A percentile compares a stretch with the other conserved stretches of the same genome.
Conservation (phyloP, 2,797 vertebrate genomes). For the Bucorvus abyssinicus region DNA sequence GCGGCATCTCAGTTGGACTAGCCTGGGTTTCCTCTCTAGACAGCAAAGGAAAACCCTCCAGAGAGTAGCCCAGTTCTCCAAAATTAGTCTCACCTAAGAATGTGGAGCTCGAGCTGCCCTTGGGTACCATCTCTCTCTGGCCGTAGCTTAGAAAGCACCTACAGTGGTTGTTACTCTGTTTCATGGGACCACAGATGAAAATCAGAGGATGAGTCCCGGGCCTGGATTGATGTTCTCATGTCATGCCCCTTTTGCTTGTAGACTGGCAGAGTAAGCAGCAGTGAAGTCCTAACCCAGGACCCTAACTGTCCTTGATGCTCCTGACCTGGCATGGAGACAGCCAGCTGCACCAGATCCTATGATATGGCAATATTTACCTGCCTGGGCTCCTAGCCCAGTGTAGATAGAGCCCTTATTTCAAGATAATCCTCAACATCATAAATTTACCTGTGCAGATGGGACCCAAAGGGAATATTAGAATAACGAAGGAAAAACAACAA, state of each 20-base stretch:
- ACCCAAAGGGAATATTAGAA: conserved; percentile 49
- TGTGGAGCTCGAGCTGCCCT: not conserved
- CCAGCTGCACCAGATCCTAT: not conserved
- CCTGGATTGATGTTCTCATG: not conserved
- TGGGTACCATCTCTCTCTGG: not conserved
- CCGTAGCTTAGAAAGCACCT: not conserved
- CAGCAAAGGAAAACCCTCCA: not conserved
- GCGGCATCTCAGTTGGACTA: not conserved
- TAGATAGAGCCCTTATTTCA: not conserved
- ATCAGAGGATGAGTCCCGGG: not conserved
- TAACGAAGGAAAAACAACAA: not conserved
- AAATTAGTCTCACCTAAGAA: not conserved
- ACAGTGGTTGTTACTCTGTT: not conserved
- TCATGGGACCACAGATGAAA: not conserved
- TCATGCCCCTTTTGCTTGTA: not conserved
- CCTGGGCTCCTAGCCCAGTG: not conserved
- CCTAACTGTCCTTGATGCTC: accelerated
- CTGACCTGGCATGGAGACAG: not conserved
- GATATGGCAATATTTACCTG: not conserved
- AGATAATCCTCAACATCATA: conserved; percentile 34
- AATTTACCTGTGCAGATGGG: conserved; percentile 44
- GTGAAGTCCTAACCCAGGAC: not conserved
- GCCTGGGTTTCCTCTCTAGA: not conserved
- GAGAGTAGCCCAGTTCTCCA: not conserved
- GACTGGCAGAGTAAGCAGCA: not conserved